Evolutionary conservation across 2,113 vertebrate species (phyloP).

Genomic region (Aleadryas rufinucha): DNA sequence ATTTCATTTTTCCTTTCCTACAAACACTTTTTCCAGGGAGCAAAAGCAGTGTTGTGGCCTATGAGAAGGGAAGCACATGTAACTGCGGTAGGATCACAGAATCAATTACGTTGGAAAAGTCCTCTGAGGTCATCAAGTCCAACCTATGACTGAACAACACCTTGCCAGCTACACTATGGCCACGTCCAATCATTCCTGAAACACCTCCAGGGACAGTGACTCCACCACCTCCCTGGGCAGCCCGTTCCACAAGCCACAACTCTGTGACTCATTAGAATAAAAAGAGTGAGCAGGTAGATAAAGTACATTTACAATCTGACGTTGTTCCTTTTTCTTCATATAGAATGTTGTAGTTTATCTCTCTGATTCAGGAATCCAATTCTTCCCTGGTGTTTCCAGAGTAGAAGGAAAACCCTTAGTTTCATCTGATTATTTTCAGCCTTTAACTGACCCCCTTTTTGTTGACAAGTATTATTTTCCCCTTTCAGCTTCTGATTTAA

Average conservation of each 20-base stretch:
- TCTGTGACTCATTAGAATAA: not conserved
- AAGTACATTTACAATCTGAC: accelerated
- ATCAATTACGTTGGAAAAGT: accelerated
- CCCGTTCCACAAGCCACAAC: not conserved
- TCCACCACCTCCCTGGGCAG: not conserved
- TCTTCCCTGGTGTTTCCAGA: not conserved
- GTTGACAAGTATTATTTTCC: not conserved
- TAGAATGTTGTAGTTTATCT: not conserved
- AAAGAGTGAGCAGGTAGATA: not conserved
- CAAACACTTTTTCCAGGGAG: not conserved
- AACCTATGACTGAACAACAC: not conserved
- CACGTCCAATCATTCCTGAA: not conserved
- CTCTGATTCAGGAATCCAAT: not conserved
- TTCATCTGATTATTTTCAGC: not conserved
- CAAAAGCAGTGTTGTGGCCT: not conserved
- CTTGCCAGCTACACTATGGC: not conserved
- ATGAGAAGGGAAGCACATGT: not conserved
- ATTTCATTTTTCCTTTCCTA: not conserved
- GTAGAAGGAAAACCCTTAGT: not conserved
- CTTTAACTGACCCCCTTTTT: not conserved
- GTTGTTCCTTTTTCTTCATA: not conserved
- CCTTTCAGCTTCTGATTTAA: not conserved
- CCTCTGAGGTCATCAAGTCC: not conserved
- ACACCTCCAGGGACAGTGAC: not conserved
- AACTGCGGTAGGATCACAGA: not conserved